Evolutionary conservation across 2,888 invertebrate genomes (phyloP), one percentile per base, ranked within the genome.

Genomic region (Spodoptera exigua): DNA sequence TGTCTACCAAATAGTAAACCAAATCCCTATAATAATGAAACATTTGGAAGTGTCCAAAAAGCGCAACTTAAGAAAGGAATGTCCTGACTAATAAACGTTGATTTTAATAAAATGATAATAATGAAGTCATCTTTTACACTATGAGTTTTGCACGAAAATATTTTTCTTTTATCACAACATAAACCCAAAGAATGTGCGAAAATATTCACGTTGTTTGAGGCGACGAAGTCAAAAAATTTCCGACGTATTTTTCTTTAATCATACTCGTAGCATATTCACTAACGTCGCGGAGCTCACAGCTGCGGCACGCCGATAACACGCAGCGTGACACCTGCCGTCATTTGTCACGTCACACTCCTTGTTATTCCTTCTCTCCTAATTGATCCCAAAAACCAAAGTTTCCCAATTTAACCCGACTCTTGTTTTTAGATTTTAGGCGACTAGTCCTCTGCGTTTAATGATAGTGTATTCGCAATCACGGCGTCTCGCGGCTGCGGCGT

Each of bases 261-360:
- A 68, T 57, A 72, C 63, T 72, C 69, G 63, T 57, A 41, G 53
- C 49, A 53, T 48, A 60, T 58, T 63, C 66, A 74, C 61, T 61
- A 52, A 53, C 73, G 32, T 17, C 27, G 52, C 10, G 32, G 36
- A 41, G 49, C 51, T 51, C 61, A 36, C 76, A 80, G 78, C 84
- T 85, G 85, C 70, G 79, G 62, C 69, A 36, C 52, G 55, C 71
- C 74, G 79, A 82, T 82, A 82, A 76, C 69, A 67, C 67, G 60
- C 37, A 13, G 44, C 46, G 47, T 72, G 68, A 59, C 63, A 75
- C 76, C 62, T 73, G 61, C 58, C 54, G 43, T 69, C 59, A 69
- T 76, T 72, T 61, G 59, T 64, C 71, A 71, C 39, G 61, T 66
- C 68, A 58, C 44, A 60, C 45, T 59, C 46, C 70, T 57, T 69